Evolutionary conservation across 2,113 vertebrate genomes (phyloP), one percentile per base, ranked within the genome.

Genomic region (Sylvietta virens): DNA sequence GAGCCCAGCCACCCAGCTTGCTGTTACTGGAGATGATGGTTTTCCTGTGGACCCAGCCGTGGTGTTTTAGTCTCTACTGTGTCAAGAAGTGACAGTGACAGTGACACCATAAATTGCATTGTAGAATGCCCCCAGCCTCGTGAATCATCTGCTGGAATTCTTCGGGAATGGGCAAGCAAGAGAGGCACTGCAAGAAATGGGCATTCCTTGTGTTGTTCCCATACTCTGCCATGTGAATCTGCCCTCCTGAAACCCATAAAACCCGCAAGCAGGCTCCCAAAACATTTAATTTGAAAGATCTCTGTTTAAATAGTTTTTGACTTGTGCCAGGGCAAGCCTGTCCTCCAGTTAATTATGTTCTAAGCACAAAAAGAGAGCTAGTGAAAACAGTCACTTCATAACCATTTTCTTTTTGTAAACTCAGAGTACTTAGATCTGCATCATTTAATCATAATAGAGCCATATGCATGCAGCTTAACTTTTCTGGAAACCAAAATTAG

Each of bases 241-340:
- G 90, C 92, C 80, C 76, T 97, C 87, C 70, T 2, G 26, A 96
- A 97, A 89, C 83, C 62, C 87, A 80, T 94, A 89, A 96, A 96
- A 90, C 93, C 95, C 77, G 0, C 89, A 92, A 93, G 76, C 82
- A 84, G 73, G 61, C 92, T 93, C 76, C 88, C 87, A 95, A 74
- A 94, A 94, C 88, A 56, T 94, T 96, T 97, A 95, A 97, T 95
- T 96, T 94, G 96, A 96, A 92, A 87, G 78, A 96, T 95, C 81
- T 66, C 40, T 73, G 42, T 60, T 85, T 95, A 90, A 96, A 94
- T 92, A 23, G 30, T 71, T 85, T 89, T 58, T 83, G 81, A 78
- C 84, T 92, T 90, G 73, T 94, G 72, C 72, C 93, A 88, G 60
- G 62, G 93, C 90, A 94, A 83, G 92, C 81, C 94, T 93, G 88